A percentile compares a stretch with the other conserved stretches of the same genome.
These are phyloP conservation scores for Numida meleagris DNA, from an alignment of 2,113 vertebrate genomes.

Conservation along the genomic window DNA sequence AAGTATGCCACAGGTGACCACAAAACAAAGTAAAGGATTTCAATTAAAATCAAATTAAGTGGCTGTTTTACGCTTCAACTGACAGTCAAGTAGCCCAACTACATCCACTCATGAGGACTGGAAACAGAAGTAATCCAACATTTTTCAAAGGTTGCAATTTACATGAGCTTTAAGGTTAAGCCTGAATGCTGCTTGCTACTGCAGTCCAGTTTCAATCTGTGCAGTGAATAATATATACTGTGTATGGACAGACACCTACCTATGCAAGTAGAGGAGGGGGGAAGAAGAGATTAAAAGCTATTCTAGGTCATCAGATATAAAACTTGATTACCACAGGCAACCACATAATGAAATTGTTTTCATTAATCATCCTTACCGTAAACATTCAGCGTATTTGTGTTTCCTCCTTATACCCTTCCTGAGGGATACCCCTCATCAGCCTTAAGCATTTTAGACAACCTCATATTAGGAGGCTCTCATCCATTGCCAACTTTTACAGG, in stretches of 20 bases:
- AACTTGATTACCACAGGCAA: background rate
- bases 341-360: background rate
- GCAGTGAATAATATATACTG: fast-evolving
- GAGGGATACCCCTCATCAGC: background rate
- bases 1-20: background rate
- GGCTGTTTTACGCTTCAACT: background rate
- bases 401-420: background rate
- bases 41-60: background rate
- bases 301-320: background rate
- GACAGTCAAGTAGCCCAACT: background rate
- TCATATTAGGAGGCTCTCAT: background rate
- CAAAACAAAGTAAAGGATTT: background rate
- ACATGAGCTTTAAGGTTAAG: background rate
- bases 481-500: background rate
- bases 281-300: background rate
- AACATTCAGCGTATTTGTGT: background rate
- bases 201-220: background rate
- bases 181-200: background rate
- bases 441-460: background rate
- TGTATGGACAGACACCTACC: background rate
- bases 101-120: fast-evolving
- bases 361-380: background rate
- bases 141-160: background rate
- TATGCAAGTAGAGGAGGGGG: background rate
- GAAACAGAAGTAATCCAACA: background rate